A percentile compares a stretch with the other conserved stretches of the same genome.
Conservation (phyloP, 92 coral and sea anemone species). For the Scolanthus callimorphus region DNA sequence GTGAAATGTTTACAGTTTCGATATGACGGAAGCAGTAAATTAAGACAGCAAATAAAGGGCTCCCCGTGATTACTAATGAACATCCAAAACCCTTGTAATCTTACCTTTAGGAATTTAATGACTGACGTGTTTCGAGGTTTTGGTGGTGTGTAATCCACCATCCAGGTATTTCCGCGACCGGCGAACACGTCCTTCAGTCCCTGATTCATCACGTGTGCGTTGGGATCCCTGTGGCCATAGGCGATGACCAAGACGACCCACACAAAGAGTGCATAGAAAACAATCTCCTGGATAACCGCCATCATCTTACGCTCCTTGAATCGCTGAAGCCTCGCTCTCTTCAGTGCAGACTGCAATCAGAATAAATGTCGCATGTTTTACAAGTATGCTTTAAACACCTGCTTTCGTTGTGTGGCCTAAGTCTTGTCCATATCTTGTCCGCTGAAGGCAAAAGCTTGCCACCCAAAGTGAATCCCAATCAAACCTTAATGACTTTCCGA, state of each 20-base stretch:
- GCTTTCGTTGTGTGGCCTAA: no score
- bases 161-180: conserved; percentile 55
- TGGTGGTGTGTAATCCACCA: conserved; percentile 22
- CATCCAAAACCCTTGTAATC: no score
- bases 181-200: conserved; percentile 70
- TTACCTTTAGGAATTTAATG: conserved; percentile 50
- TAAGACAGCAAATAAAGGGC: no score
- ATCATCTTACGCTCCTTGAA: conserved; percentile 91
- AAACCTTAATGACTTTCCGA: no score
- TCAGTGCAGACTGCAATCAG: conserved; percentile 44
- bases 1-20: no score
- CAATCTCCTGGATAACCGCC: conserved; percentile 76
- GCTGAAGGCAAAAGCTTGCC: no score
- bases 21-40: no score
- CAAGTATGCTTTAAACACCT: no score
- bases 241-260: conserved; percentile 90
- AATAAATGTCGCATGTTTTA: no score
- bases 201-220: conserved; percentile 79
- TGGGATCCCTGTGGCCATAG: conserved; percentile 94
- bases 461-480: no score
- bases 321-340: conserved; percentile 72
- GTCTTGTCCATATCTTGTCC: no score
- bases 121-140: conserved; percentile 12
- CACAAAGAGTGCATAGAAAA: conserved; percentile 80
- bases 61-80: no score